phyloP scores from a whole-genome alignment of 2,888 invertebrate genomes.

The Pristionchus fissidentatus region DNA sequence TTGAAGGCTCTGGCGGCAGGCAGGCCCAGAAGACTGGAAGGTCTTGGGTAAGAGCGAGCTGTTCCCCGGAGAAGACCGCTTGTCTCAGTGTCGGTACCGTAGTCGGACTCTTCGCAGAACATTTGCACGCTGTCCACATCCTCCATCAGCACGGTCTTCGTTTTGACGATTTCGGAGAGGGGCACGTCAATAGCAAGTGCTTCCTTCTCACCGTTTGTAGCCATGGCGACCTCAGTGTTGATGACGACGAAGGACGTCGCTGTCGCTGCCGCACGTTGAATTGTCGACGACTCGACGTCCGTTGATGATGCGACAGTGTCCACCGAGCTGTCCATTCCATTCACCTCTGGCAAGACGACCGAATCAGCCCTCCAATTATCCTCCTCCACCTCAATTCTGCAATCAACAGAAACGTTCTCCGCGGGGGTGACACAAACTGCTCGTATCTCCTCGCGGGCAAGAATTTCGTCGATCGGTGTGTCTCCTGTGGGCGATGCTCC shows the following conservation, averaged over 20 bases:
- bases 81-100: slow-evolving; percentile 67
- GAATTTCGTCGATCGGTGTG: slow-evolving; percentile 29
- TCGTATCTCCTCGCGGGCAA: not conserved
- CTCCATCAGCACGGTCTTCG: slow-evolving; percentile 52
- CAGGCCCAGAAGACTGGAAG: slow-evolving; percentile 9
- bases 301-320: not conserved
- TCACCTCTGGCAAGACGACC: not conserved
- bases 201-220: slow-evolving; percentile 36
- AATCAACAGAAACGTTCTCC: slow-evolving; percentile 38
- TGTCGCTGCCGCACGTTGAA: not conserved
- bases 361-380: slow-evolving; percentile 24
- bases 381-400: slow-evolving; percentile 39
- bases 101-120: slow-evolving; percentile 71
- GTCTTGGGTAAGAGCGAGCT: slow-evolving; percentile 47
- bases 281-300: slow-evolving; percentile 25
- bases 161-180: slow-evolving; percentile 45
- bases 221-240: not conserved
- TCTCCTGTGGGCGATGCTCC: not conserved
- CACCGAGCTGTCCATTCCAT: not conserved
- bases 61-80: slow-evolving; percentile 62
- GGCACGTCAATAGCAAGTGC: slow-evolving; percentile 49
- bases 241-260: not conserved
- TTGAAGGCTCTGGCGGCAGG: slow-evolving; percentile 25
- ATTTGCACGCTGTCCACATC: slow-evolving; percentile 69
- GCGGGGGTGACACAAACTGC: slow-evolving; percentile 16